phyloP scores from a whole-genome alignment of 2,888 invertebrate species.

The Seira musarum region DNA sequence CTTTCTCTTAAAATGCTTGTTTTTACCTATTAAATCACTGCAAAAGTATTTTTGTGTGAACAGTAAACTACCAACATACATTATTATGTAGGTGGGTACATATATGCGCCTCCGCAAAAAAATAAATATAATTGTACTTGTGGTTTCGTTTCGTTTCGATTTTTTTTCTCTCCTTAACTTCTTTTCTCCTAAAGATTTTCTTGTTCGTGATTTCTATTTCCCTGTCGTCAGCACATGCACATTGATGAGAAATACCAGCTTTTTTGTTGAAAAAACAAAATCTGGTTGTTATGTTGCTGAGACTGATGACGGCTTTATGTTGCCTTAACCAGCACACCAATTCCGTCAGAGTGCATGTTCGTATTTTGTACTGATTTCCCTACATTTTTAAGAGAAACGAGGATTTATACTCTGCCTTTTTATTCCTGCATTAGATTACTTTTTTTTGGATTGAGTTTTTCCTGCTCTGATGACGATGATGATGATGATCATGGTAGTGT shows the following conservation, averaged over 20 bases:
- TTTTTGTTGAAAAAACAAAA: background rate
- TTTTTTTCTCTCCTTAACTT: constrained; percentile 21
- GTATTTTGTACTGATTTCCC: no score
- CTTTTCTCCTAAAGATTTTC: constrained; percentile 39
- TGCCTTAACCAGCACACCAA: no score
- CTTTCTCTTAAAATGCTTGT: no score
- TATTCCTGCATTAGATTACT: constrained; percentile 17
- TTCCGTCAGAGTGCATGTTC: no score
- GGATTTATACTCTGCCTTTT: background rate
- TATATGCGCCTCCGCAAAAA: no score
- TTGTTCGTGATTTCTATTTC: constrained; percentile 38
- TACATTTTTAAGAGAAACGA: no score
- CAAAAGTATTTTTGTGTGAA: no score
- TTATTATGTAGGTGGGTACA: constrained; percentile 14
- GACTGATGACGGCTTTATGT: no score
- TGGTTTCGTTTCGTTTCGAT: constrained; percentile 12
- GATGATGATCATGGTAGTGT: constrained; percentile 24
- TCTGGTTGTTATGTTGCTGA: no score
- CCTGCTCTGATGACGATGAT: no score
- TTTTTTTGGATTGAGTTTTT: constrained; percentile 18
- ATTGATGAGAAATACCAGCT: constrained; percentile 22
- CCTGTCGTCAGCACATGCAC: constrained; percentile 50
- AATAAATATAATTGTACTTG: constrained; percentile 45
- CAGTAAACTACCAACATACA: background rate
- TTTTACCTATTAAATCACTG: no score